A percentile compares a stretch with the other conserved stretches of the same genome.
Evolutionary conservation across 2,113 vertebrate genomes (phyloP).

Genomic region (Gracilinanus agilis): DNA sequence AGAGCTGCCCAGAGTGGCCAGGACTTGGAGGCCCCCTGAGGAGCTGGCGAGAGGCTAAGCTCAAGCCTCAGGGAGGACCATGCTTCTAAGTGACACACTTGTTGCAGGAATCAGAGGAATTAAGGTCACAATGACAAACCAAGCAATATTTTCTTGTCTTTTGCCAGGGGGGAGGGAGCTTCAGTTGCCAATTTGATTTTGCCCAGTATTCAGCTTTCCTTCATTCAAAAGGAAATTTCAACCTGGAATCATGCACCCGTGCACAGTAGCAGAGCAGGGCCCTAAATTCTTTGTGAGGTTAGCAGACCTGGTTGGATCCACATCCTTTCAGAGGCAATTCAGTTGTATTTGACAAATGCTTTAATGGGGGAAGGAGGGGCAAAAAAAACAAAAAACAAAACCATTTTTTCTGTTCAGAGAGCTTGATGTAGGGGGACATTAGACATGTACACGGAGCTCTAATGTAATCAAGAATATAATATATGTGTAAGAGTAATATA

Average conservation of each 20-base stretch:
- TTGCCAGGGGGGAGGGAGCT: not conserved
- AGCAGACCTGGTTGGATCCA: not conserved
- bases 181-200: not conserved
- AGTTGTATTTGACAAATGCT: not conserved
- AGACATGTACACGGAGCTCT: not conserved
- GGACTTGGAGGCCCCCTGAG: no score
- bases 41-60: not conserved
- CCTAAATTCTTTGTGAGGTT: not conserved
- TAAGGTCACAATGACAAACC: not conserved
- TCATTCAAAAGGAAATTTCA: not conserved
- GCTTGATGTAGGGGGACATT: not conserved
- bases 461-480: not conserved
- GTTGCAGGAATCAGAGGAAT: not conserved
- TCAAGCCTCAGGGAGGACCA: not conserved
- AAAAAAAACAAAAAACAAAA: not conserved
- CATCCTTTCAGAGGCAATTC: not conserved
- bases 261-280: not conserved
- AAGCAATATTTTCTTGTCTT: not conserved
- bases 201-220: not conserved
- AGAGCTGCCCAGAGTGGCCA: not conserved
- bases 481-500: not conserved
- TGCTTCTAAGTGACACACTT: not conserved
- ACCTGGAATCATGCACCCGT: not conserved
- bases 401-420: not conserved
- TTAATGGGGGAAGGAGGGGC: not conserved